Evolutionary conservation across 2,797 vertebrate species (phyloP), one percentile per base, ranked within the genome.

Genomic region (Syngnathus acus): DNA sequence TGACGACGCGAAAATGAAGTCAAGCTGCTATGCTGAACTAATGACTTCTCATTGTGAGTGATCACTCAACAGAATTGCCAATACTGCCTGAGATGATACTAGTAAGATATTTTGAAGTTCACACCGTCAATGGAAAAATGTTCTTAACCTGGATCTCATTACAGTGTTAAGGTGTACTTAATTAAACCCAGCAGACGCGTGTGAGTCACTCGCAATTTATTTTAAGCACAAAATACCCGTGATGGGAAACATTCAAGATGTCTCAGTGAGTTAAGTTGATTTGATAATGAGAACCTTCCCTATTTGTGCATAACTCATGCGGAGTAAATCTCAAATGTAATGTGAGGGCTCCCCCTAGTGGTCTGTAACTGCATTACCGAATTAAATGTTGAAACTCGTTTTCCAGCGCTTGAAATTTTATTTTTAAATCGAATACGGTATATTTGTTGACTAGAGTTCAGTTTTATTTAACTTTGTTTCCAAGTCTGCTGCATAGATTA

Each of bases 231-330:
- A 1, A 23, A 71, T n/a, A 40, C 37, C 62, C 14, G 32, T 16
- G 32, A 58, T 23, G 1, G 13, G 60, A 48, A 70, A 65, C 45
- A 61, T 66, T 48, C 67, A 59, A 73, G 51, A 76, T 73, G 73
- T 48, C 19, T 26, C 59, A 53, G 42, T 51, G 47, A 65, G n/a
- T 68, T 26, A 62, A 40, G 17, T 65, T 65, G 13, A 38, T 62
- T 8, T 38, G 32, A 59, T 38, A 39, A 59, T 59, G 32, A 0
- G 17, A 4, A 10, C 53, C 21, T 54, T 10, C 9, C 38, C 19
- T 59, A 3, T 38, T 16, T 59, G 53, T 23, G 23, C 4, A 6
- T 53, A 43, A 64, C 32, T 32, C 32, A 4, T 32, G 32, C 32
- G 32, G 43, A 45, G 43, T 14, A 10, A 9, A 45, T 45, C 16